Evolutionary conservation across 2,113 vertebrate genomes (phyloP), one percentile per base, ranked within the genome.

Genomic region (Mirounga angustirostris): DNA sequence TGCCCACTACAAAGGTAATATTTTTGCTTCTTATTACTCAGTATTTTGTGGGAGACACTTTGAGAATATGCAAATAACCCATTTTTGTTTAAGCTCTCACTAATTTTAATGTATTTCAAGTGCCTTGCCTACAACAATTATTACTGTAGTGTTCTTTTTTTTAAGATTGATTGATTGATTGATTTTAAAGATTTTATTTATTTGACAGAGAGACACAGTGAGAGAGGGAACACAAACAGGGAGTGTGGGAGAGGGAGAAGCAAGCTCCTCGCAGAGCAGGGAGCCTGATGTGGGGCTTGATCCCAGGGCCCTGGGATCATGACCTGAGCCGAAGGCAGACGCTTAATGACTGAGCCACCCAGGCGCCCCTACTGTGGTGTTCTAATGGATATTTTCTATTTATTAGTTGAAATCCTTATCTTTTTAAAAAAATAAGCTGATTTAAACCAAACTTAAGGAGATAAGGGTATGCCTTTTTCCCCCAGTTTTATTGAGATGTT

Each of bases 331-430:
- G 8, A 46, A 46, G 46, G 46, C 46, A 46, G 46, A 46, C 46
- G 46, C 46, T 46, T 46, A 46, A 46, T 1, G 8, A 46, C 46
- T 46, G 46, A 46, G 46, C 46, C 46, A 46, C 46, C 46, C 46
- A 46, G 46, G 46, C 46, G 8, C 46, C 46, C 46, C 46, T 46
- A 8, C 46, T 8, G 13, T 63, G 12, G 8, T 76, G n/a, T 36
- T 87, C 28, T 21, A 58, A 36, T 85, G 18, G 26, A 13, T 82
- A 89, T 92, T 94, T 97, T 91, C 6, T 80, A 81, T 87, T 81
- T 59, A 69, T 84, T 69, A 85, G 59, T 76, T 94, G 33, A 96
- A 94, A 71, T 18, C 1, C 15, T 91, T 67, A 22, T 56, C 61
- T 26, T 94, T 94, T 33, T 24, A 69, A 69, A 50, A 89, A 69